phyloP scores from a whole-genome alignment of 2,888 invertebrate species.

The Carpatolechia fugitivella region DNA sequence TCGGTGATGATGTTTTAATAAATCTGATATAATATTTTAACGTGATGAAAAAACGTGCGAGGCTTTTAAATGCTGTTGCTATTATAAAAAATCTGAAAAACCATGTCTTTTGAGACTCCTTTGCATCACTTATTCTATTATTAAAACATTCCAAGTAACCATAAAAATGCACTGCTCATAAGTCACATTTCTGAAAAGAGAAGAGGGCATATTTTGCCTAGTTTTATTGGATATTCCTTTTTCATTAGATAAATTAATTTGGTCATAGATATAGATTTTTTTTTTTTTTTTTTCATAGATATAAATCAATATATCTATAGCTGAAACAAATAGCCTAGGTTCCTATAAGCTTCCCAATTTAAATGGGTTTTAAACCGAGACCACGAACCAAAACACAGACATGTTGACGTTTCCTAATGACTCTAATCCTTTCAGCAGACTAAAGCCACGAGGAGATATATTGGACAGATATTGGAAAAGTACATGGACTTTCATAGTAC shows the following conservation, averaged over 20 bases:
- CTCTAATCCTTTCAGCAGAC: background rate
- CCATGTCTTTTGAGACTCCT: too few species aligned
- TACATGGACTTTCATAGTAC: constrained; percentile 2
- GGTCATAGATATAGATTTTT: too few species aligned
- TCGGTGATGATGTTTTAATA: constrained; percentile 41
- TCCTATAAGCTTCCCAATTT: background rate
- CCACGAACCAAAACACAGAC: background rate
- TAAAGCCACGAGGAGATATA: background rate
- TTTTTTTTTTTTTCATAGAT: too few species aligned
- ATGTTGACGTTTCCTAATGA: constrained; percentile 7
- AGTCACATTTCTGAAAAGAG: too few species aligned
- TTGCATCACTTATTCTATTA: too few species aligned
- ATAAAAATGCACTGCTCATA: too few species aligned
- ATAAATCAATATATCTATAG: too few species aligned
- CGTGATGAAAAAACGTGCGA: constrained; percentile 5
- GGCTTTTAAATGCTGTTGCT: background rate
- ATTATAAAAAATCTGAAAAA: background rate
- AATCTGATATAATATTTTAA: constrained; percentile 14
- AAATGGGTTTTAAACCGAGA: background rate
- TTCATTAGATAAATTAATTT: too few species aligned
- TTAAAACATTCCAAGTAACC: too few species aligned
- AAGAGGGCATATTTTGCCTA: too few species aligned
- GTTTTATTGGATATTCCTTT: too few species aligned
- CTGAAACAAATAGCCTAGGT: too few species aligned
- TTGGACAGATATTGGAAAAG: constrained; percentile 5